Conservation (phyloP, 2,888 invertebrate genomes). For the Strigamia transsilvanica region DNA sequence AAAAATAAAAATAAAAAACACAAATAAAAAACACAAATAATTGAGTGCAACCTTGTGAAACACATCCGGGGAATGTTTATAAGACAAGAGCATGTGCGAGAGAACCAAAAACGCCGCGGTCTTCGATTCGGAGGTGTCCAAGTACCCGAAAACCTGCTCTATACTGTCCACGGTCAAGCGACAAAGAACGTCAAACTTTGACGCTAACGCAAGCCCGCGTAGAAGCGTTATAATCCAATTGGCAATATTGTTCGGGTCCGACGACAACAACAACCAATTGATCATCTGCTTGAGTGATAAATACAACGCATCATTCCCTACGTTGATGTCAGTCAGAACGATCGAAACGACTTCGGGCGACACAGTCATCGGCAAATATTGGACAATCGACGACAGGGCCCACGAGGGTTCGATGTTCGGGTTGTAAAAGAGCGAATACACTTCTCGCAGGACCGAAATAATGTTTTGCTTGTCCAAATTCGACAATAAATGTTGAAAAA, state of each 20-base stretch:
- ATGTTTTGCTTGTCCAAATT: neutral
- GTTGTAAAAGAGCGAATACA: neutral
- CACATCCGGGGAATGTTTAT: constrained; percentile 63
- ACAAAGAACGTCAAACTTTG: neutral
- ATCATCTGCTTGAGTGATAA: constrained; percentile 10
- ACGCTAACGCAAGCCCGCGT: neutral
- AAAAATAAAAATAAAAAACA: no score
- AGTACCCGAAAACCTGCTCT: constrained; percentile 7
- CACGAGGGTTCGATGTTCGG: constrained; percentile 1
- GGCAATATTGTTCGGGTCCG: neutral
- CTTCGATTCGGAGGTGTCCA: neutral
- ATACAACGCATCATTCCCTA: neutral
- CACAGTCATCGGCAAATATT: neutral
- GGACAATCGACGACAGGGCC: neutral
- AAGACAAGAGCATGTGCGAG: constrained; percentile 62
- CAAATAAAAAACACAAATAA: no score
- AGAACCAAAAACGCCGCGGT: constrained; percentile 58
- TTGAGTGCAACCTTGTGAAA: constrained; percentile 64
- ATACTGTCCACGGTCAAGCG: neutral
- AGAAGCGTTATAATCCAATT: constrained; percentile 40
- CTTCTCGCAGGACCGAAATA: neutral
- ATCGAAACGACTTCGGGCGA: neutral
- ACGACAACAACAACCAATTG: constrained; percentile 17
- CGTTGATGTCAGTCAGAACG: neutral
- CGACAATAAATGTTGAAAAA: neutral